A percentile compares a stretch with the other conserved stretches of the same genome.
Conservation (phyloP, 1,140 invertebrate species). For the Holotrichia oblita region DNA sequence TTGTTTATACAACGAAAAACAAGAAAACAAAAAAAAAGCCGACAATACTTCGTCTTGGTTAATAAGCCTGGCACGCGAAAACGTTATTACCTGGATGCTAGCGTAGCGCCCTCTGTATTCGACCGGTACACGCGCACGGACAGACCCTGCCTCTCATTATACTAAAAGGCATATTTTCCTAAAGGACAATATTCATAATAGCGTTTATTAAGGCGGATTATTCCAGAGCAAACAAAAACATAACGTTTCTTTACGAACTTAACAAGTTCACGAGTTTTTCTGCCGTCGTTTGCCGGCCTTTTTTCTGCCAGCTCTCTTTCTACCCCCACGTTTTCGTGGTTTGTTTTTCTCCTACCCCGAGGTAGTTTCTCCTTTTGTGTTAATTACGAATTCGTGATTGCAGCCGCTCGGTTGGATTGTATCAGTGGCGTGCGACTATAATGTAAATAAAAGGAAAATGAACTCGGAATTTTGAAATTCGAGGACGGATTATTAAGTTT, state of each 20-base stretch:
- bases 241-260: constrained; percentile 37
- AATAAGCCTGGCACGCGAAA: constrained; percentile 41
- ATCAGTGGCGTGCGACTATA: too few species aligned
- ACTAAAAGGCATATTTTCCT: constrained; percentile 44
- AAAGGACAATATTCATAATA: constrained; percentile 41
- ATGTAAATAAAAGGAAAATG: too few species aligned
- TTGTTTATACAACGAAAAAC: not conserved
- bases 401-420: not conserved
- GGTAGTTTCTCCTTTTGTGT: constrained; percentile 33
- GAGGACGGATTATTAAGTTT: too few species aligned
- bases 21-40: not conserved
- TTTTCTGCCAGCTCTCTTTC: not conserved
- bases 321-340: not conserved
- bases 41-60: constrained; percentile 17
- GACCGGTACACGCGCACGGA: constrained; percentile 2
- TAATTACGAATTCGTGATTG: constrained; percentile 36
- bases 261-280: constrained; percentile 36
- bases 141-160: constrained; percentile 44
- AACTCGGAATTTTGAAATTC: too few species aligned
- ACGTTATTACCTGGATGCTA: constrained; percentile 40
- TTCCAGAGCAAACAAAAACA: constrained; percentile 26
- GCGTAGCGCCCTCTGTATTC: constrained; percentile 37
- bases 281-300: not conserved
- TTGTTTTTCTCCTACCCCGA: constrained; percentile 21
- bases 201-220: constrained; percentile 34